Base-by-base conservation (phyloP, 2,113 vertebrate genomes). In the Aegypius monachus region DNA sequence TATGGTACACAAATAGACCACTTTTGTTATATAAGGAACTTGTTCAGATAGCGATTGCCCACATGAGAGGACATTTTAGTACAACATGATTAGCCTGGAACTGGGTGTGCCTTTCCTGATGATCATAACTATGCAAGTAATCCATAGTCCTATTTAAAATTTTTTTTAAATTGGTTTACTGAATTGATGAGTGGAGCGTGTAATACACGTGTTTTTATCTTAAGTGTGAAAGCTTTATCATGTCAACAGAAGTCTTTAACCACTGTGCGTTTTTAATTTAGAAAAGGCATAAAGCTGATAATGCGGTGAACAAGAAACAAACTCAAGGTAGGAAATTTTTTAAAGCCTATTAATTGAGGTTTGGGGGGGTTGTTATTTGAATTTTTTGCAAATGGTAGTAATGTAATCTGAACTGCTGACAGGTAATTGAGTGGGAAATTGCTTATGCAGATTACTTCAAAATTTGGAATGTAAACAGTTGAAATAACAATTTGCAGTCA, bases 271-370 rank as follows among this genome's bases (percentile, higher is more conserved):
- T 97, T 98, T 88, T 96, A 58, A 95, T 97, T 91, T 97, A 99
- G 99, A 99, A 99, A 98, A 99, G 99, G 16, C 99, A 99, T 97
- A 99, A 99, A 91, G 99, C 99, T 62, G 99, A 99, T 93, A 98
- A 98, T 88, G 98, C 98, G 0, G 99, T 99, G 96, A 99, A 99
- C 98, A 99, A 98, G 98, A 99, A 99, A 87, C 98, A 99, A 98
- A 99, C 99, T 86, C 99, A 99, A 99, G 99, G 99, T 99, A 99
- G 26, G 97, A 95, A 53, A 23, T 53, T 38, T 88, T 80, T 79
- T 55, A 4, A 50, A 88, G 52, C 16, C 6, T 92, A 42, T 95
- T 86, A 72, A 80, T 86, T 58, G 22, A 22, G 2, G n/a, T 7
- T 81, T 42, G 36, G 5, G 4, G 11, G 27, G 5, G 5, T 16